Evolutionary conservation across 2,888 invertebrate genomes (phyloP).

Genomic region (Rhamphomyia laevipes): DNA sequence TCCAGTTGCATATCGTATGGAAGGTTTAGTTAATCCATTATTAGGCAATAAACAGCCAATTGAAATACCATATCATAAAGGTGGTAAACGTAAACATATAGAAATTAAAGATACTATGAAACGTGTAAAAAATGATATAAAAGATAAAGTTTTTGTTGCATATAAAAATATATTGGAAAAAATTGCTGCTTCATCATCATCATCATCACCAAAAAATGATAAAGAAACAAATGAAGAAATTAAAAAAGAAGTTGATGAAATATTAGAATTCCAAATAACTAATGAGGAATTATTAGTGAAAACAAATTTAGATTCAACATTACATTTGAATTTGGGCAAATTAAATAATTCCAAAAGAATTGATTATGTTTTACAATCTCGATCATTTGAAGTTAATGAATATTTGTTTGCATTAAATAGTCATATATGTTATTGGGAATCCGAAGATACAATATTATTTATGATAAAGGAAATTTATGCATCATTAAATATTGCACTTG

Average conservation of each 20-base stretch:
- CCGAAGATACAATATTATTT: conserved; percentile 80
- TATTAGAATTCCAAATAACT: conserved; percentile 23
- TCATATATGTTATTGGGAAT: conserved; percentile 89
- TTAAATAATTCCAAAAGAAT: conserved; percentile 71
- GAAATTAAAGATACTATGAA: conserved; percentile 83
- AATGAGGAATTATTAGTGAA: neutral
- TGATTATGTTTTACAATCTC: conserved; percentile 88
- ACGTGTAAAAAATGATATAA: conserved; percentile 72
- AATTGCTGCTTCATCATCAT: conserved; percentile 49
- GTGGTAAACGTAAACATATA: conserved; percentile 79
- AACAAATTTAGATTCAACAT: conserved; percentile 2
- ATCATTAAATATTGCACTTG: conserved; percentile 54
- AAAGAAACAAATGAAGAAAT: conserved; percentile 30
- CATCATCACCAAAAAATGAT: conserved; percentile 44
- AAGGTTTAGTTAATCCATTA: conserved; percentile 65
- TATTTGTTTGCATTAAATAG: conserved; percentile 83
- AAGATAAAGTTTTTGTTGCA: conserved; percentile 45
- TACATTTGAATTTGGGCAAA: conserved; percentile 39
- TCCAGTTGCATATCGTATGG: conserved; percentile 78
- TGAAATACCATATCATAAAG: conserved; percentile 85
- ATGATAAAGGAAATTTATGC: conserved; percentile 78
- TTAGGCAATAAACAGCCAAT: conserved; percentile 59
- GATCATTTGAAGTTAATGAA: conserved; percentile 87
- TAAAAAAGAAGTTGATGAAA: conserved; percentile 57
- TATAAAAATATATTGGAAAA: conserved; percentile 13